Percentiles rank a stretch among this genome's conserved stretches.
phyloP scores from a whole-genome alignment of 2,113 vertebrate species.

The Sciurus niger region DNA sequence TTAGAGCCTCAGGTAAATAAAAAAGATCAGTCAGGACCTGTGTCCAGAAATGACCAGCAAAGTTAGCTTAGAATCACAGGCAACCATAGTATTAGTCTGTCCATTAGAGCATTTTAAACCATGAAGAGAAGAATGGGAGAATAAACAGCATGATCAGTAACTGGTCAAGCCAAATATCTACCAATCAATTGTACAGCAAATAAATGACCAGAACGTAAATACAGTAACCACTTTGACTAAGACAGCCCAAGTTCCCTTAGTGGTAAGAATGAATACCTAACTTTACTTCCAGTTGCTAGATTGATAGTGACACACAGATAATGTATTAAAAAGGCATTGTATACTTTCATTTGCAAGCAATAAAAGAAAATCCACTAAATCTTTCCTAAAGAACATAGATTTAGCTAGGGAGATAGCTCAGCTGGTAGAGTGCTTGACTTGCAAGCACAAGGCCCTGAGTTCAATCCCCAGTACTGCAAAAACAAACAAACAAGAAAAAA shows the following conservation, averaged over 20 bases:
- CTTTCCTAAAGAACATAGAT: background rate
- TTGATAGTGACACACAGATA: background rate
- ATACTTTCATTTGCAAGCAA: conserved; percentile 21
- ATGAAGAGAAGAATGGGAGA: background rate
- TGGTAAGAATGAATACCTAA: background rate
- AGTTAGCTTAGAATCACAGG: background rate
- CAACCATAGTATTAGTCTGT: background rate
- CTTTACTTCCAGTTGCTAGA: background rate
- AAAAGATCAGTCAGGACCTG: background rate
- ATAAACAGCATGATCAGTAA: background rate
- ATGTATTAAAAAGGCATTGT: background rate
- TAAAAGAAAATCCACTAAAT: background rate
- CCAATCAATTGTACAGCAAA: background rate
- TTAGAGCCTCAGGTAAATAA: background rate
- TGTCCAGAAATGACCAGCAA: background rate
- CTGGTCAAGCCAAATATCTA: background rate
- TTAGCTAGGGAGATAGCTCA: background rate
- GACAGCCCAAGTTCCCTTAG: background rate
- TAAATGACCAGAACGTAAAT: background rate
- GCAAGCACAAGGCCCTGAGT: no score
- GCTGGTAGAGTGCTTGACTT: no score
- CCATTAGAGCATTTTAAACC: background rate
- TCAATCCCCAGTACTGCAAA: no score
- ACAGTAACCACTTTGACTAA: background rate
- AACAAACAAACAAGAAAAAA: no score